phyloP scores from a whole-genome alignment of 2,797 vertebrate species.

The Acrossocheilus fasciatus region DNA sequence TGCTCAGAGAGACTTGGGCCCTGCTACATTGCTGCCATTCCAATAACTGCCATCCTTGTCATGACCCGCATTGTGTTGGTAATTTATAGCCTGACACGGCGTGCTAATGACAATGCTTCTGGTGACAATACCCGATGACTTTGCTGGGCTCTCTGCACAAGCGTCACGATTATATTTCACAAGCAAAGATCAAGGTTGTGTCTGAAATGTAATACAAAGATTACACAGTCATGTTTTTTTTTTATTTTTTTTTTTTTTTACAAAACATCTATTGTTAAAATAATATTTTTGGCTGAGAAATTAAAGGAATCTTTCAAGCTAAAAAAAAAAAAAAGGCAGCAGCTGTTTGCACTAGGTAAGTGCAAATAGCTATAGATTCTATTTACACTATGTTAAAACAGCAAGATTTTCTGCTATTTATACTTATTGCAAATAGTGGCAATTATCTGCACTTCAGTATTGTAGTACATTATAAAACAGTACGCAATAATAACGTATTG shows the following conservation, averaged over 20 bases:
- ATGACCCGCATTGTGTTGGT: constrained; percentile 58
- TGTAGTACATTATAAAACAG: no score
- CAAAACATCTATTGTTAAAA: not conserved
- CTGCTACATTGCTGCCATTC: constrained; percentile 64
- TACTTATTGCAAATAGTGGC: no score
- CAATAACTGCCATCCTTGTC: constrained; percentile 57
- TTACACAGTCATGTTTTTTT: not conserved
- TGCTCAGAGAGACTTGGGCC: constrained; percentile 46
- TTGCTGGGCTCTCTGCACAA: constrained; percentile 58
- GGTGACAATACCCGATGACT: constrained; percentile 67
- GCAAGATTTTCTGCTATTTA: no score
- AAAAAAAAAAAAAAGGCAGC: no score
- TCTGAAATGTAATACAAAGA: not conserved
- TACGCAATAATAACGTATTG: no score
- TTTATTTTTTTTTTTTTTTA: no score
- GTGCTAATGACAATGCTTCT: constrained; percentile 70
- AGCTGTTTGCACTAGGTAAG: no score
- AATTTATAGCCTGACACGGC: constrained; percentile 64
- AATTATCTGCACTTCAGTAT: no score
- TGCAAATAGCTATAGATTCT: no score
- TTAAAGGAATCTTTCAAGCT: not conserved
- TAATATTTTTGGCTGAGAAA: not conserved
- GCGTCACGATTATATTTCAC: constrained; percentile 33
- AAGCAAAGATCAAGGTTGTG: constrained; percentile 28
- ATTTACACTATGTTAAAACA: no score